phyloP scores from a whole-genome alignment of 2,888 invertebrate species.

The Agrochola macilenta region DNA sequence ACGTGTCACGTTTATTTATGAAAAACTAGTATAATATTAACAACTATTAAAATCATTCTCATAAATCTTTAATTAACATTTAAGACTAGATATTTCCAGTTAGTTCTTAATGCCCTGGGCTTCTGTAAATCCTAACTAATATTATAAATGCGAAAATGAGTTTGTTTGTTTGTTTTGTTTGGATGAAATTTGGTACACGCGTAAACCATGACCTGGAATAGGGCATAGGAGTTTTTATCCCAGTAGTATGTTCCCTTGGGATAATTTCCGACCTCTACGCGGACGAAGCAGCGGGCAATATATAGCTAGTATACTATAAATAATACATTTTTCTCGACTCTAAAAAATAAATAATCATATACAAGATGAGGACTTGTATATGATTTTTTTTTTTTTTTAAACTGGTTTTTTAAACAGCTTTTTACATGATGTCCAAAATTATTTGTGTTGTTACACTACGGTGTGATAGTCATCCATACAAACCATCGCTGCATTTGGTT shows the following conservation, averaged over 20 bases:
- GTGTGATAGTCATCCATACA: conserved; percentile 47
- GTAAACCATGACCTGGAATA: too few relatives aligned
- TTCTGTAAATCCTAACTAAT: not conserved
- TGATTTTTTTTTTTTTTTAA: too few relatives aligned
- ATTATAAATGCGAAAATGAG: too few relatives aligned
- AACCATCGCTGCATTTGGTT: conserved; percentile 26
- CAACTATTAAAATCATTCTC: not conserved
- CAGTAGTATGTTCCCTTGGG: too few relatives aligned
- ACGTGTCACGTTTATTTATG: not conserved
- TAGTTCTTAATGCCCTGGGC: not conserved
- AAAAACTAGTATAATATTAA: not conserved
- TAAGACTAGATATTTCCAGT: not conserved
- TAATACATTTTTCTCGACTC: not conserved
- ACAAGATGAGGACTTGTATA: too few relatives aligned
- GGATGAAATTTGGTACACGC: too few relatives aligned
- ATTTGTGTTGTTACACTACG: conserved; percentile 7
- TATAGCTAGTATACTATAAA: too few relatives aligned
- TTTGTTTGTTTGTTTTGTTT: too few relatives aligned
- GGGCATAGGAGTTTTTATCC: too few relatives aligned
- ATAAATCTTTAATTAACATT: not conserved
- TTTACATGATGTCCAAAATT: not conserved
- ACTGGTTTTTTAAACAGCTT: not conserved
- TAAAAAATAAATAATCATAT: not conserved
- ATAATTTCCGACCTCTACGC: too few relatives aligned
- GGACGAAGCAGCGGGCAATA: too few relatives aligned